Percentiles rank a stretch among this genome's conserved stretches.
phyloP scores from a whole-genome alignment of 2,888 invertebrate species.

The Microplitis deprimator region DNA sequence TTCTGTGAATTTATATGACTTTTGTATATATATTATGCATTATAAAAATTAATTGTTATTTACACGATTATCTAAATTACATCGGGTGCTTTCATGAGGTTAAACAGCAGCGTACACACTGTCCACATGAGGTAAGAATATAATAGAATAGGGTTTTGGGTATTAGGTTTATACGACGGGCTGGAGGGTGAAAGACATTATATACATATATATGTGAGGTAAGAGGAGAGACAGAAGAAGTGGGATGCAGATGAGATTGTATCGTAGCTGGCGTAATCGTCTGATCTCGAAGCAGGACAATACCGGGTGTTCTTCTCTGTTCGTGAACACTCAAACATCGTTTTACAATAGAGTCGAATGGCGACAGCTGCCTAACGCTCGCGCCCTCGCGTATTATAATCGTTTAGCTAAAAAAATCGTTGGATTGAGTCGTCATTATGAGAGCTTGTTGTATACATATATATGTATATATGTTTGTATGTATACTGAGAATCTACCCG shows the following conservation, averaged over 20 bases:
- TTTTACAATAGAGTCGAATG: constrained; percentile 67
- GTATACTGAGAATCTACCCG: neutral
- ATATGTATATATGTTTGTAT: neutral
- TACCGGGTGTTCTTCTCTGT: constrained; percentile 68
- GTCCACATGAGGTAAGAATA: neutral
- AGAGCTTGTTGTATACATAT: neutral
- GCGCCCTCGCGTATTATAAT: constrained; percentile 55
- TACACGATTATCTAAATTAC: neutral
- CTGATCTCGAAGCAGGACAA: constrained; percentile 67
- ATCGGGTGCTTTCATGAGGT: neutral
- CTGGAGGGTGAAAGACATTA: constrained; percentile 12
- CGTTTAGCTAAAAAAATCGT: constrained; percentile 39
- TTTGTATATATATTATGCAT: neutral
- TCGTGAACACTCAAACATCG: constrained; percentile 69
- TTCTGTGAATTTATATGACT: neutral
- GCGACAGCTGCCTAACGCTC: constrained; percentile 69
- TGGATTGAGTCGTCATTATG: constrained; percentile 24
- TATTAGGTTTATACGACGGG: neutral
- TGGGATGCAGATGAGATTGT: constrained; percentile 70
- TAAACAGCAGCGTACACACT: neutral
- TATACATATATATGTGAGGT: constrained; percentile 7
- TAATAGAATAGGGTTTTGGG: neutral
- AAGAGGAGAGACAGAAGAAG: constrained; percentile 49
- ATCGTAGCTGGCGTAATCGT: constrained; percentile 66
- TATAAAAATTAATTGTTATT: neutral